phyloP scores from a whole-genome alignment of 1,140 invertebrate species.

The Lutraria rhynchaena region DNA sequence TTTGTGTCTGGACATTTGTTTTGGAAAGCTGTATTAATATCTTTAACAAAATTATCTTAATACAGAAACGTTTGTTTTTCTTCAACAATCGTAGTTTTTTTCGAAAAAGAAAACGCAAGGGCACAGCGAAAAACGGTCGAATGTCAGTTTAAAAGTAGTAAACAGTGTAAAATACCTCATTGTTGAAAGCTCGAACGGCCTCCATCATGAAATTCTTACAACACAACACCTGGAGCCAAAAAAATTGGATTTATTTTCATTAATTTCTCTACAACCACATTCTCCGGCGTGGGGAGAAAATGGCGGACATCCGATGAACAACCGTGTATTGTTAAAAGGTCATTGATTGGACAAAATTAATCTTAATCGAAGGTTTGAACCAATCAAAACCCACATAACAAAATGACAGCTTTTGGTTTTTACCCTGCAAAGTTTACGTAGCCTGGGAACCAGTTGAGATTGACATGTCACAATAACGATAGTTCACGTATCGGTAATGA shows the following conservation, averaged over 20 bases:
- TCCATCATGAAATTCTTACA: conserved; percentile 67
- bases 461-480: background rate
- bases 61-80: no score
- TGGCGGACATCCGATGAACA: conserved; percentile 41
- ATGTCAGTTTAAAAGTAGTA: no score
- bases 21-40: no score
- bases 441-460: background rate
- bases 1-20: no score
- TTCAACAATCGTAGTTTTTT: no score
- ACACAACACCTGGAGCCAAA: conserved; percentile 3
- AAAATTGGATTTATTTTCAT: background rate
- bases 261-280: conserved; percentile 10
- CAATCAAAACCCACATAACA: conserved; percentile 29
- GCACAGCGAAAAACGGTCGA: no score
- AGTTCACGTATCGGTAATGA: no score
- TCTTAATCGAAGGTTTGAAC: conserved; percentile 25
- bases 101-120: no score
- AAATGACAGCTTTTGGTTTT: background rate
- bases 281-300: conserved; percentile 58
- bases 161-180: conserved; percentile 73
- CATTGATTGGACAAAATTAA: conserved; percentile 63
- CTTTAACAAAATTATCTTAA: no score
- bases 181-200: conserved; percentile 79
- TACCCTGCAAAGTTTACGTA: no score
- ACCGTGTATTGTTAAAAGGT: conserved; percentile 12